These are phyloP conservation scores for Odocoileus hemionus DNA, from an alignment of 2,113 vertebrate genomes.

Conservation along the genomic window DNA sequence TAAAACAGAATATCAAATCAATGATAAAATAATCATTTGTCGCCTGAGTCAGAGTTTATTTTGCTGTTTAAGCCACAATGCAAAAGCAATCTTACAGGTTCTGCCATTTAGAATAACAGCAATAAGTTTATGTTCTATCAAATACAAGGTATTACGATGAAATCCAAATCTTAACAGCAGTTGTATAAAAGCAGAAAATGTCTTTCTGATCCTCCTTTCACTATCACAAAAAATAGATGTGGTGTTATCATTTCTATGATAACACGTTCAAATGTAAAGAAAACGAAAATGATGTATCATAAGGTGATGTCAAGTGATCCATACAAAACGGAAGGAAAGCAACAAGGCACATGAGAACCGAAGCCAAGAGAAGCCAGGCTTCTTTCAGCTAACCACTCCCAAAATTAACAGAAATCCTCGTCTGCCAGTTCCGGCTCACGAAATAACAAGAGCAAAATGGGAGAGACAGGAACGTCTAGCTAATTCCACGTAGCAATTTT, in stretches of 20 bases:
- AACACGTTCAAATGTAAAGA: background rate
- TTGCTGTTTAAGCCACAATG: background rate
- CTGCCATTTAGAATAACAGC: background rate
- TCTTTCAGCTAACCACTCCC: too few species aligned
- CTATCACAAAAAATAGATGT: background rate
- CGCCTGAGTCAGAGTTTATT: background rate
- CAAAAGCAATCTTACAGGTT: background rate
- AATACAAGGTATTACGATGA: background rate
- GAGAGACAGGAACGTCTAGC: rapidly evolving
- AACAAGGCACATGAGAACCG: background rate
- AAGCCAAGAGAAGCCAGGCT: background rate
- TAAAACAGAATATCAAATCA: background rate
- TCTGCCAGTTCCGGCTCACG: background rate
- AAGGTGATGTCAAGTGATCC: background rate
- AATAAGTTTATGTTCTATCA: background rate
- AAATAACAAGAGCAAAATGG: rapidly evolving
- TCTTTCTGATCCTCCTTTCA: background rate
- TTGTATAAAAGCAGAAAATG: background rate
- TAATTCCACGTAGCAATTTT: background rate
- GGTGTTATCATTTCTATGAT: background rate
- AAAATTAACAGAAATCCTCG: background rate
- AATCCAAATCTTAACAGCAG: background rate
- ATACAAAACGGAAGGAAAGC: background rate
- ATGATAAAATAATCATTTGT: background rate
- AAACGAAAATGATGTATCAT: background rate